Base-by-base conservation (phyloP, 2,113 vertebrate species). In the Promerops cafer region DNA sequence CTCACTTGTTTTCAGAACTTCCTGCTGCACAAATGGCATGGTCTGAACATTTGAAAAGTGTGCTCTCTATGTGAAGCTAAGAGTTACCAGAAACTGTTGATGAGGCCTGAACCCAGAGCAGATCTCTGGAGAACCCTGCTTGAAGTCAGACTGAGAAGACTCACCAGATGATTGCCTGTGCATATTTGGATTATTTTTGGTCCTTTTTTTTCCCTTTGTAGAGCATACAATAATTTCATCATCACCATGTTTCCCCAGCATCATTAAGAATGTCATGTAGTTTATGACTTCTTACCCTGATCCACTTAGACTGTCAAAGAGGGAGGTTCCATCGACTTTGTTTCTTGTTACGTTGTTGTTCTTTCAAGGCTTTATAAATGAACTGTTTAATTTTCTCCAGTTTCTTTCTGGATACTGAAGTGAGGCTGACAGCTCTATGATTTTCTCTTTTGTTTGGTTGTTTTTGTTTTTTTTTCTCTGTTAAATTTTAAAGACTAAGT, bases 131-230 rank as follows among this genome's bases (percentile, higher is more conserved):
- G 63, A 90, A 11, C 8, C 8, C 9, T 45, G 11, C 18, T 50
- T 59, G 23, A 52, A 75, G 5, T 75, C 60, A 78, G 30, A 50
- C 13, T 50, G 53, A 79, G 44, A 81, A 56, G 18, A 23, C 6
- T 35, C 30, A 37, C 10, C 4, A 74, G 52, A 57, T 11, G 8
- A 74, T 49, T 81, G 6, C 18, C 6, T 37, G 4, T 21, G 13
- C 37, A 5, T 30, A 2, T 47, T 89, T 76, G 60, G 13, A 22
- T 85, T 37, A 9, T 5, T 54, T 52, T 50, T 6, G 13, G 18
- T 6, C 3, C 1, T 30, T 35, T 16, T 33, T 33, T 4, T 2
- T 1, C 6, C 6, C 35, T 33, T 53, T 3, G 19, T 12, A 21
- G 23, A 79, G 7, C 1, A 42, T 44, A 24, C 4, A 66, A 54